phyloP scores from a whole-genome alignment of 2,888 invertebrate species.

The Ischnus inquisitorius region DNA sequence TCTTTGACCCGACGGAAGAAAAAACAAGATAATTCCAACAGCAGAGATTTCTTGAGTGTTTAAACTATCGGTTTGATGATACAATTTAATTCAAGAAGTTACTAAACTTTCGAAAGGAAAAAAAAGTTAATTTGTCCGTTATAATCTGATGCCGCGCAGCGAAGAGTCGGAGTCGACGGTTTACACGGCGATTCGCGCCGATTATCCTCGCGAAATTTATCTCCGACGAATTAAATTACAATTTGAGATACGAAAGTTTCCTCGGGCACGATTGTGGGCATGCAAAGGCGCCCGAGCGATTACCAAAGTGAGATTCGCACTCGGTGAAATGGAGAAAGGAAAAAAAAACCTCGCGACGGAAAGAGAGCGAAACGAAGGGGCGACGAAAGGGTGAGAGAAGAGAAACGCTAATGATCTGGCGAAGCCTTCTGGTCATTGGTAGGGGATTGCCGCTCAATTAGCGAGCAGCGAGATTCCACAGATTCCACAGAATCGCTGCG shows the following conservation, averaged over 20 bases:
- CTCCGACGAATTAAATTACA: slow-evolving; percentile 60
- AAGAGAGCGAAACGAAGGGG: slow-evolving; percentile 40
- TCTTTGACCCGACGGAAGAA: neutral
- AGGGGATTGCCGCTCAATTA: slow-evolving; percentile 72
- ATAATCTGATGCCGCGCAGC: neutral
- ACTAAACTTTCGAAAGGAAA: neutral
- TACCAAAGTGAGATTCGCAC: slow-evolving; percentile 56
- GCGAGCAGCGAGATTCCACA: slow-evolving; percentile 70
- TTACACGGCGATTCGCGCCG: slow-evolving; percentile 57
- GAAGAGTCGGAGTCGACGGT: slow-evolving; percentile 2
- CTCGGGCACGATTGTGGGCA: slow-evolving; percentile 27
- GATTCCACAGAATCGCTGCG: slow-evolving; percentile 71
- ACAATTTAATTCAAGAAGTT: slow-evolving; percentile 16
- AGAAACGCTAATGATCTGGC: slow-evolving; percentile 67
- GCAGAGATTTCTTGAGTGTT: neutral
- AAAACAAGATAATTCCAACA: slow-evolving; percentile 8
- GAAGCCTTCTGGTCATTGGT: slow-evolving; percentile 62
- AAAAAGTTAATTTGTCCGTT: slow-evolving; percentile 33
- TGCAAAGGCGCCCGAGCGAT: slow-evolving; percentile 51
- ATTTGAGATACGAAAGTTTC: slow-evolving; percentile 63
- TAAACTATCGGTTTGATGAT: neutral
- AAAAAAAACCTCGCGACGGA: slow-evolving; percentile 40
- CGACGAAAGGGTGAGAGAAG: slow-evolving; percentile 25
- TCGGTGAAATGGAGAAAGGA: slow-evolving; percentile 43
- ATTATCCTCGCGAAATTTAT: slow-evolving; percentile 56